Percentiles rank a stretch among this genome's conserved stretches.
phyloP scores from a whole-genome alignment of 2,113 vertebrate genomes.

The Sterna hirundo region DNA sequence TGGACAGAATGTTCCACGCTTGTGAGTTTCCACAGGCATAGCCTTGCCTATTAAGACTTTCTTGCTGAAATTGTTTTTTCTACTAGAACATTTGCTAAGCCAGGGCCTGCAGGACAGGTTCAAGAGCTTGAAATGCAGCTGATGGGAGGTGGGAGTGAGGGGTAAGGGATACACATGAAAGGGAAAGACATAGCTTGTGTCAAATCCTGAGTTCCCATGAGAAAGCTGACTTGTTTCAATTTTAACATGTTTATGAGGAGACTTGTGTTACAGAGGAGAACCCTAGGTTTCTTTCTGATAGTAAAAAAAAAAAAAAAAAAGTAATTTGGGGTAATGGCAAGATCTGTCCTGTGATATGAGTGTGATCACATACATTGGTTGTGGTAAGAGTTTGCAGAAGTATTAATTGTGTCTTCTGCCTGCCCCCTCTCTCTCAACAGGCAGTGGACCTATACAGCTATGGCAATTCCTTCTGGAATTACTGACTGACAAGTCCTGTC shows the following conservation, averaged over 20 bases:
- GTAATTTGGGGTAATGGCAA: neutral
- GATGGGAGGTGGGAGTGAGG: neutral
- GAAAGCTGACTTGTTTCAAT: neutral
- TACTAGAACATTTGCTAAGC: neutral
- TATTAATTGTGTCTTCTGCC: neutral
- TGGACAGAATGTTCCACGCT: neutral
- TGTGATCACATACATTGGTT: neutral
- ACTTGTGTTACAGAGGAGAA: neutral
- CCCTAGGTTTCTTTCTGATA: neutral
- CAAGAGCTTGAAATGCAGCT: neutral
- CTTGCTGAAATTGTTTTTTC: neutral
- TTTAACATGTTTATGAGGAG: neutral
- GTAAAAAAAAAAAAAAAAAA: neutral
- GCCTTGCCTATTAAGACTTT: neutral
- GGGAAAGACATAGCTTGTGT: neutral
- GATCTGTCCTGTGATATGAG: neutral
- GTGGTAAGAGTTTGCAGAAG: neutral
- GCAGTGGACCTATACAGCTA: conserved; percentile 89
- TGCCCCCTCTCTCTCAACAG: conserved; percentile 52
- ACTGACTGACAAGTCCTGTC: conserved; percentile 87
- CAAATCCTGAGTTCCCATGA: neutral
- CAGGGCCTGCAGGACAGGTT: neutral
- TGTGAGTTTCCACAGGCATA: neutral
- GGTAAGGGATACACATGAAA: neutral
- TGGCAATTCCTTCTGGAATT: conserved; percentile 92